Conservation (phyloP, 2,888 invertebrate species). For the Chrysopilus asiliformis region DNA sequence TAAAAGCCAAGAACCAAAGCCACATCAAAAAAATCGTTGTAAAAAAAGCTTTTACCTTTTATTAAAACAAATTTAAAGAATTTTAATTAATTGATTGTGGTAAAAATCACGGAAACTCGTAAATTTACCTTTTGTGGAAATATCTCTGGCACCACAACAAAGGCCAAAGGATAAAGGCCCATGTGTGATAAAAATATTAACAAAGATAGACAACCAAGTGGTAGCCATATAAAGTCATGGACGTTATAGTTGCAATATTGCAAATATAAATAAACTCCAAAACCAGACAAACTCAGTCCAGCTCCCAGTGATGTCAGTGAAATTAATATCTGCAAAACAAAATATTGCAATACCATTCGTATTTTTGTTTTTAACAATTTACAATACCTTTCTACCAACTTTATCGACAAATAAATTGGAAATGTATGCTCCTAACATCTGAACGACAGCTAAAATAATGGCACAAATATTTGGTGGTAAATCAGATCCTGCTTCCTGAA, state of each 20-base stretch:
- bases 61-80: too few species aligned
- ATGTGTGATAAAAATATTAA: slow-evolving; percentile 23
- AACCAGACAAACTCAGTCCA: slow-evolving; percentile 2
- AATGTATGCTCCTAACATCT: slow-evolving; percentile 22
- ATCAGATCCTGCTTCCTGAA: slow-evolving; percentile 16
- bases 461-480: slow-evolving; percentile 18
- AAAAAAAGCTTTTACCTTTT: slow-evolving; percentile 9
- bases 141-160: slow-evolving; percentile 25
- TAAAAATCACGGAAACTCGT: too few species aligned
- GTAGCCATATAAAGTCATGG: slow-evolving; percentile 16
- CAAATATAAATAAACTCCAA: slow-evolving; percentile 6
- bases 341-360: background rate
- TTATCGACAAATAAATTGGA: slow-evolving; percentile 19
- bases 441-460: slow-evolving; percentile 21
- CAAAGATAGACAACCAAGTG: slow-evolving; percentile 19
- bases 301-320: slow-evolving; percentile 6
- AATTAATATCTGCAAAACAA: slow-evolving; percentile 3
- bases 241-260: background rate
- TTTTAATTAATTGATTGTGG: too few species aligned
- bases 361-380: background rate
- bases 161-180: slow-evolving; percentile 25
- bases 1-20: slow-evolving; percentile 12
- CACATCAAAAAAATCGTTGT: slow-evolving; percentile 8
- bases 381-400: slow-evolving; percentile 23
- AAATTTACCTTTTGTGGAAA: slow-evolving; percentile 23